A percentile compares a stretch with the other conserved stretches of the same genome.
Evolutionary conservation across 2,113 vertebrate species (phyloP).

Genomic region (Lipotes vexillifer): DNA sequence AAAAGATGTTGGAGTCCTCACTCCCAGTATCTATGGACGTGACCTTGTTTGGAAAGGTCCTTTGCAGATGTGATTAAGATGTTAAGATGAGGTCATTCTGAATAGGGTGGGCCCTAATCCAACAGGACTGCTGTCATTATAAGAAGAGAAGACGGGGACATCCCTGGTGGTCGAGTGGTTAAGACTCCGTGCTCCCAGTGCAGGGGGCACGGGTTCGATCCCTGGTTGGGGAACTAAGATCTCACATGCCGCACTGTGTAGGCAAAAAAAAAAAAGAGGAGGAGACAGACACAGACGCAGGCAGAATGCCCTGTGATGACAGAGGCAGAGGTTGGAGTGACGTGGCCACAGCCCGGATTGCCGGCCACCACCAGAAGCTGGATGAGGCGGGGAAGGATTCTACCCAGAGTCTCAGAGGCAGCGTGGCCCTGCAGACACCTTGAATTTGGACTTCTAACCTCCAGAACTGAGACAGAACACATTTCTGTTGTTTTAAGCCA

Average conservation of each 20-base stretch:
- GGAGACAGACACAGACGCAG: neutral
- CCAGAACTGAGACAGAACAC: fast-evolving
- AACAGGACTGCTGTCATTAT: neutral
- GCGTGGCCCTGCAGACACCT: fast-evolving
- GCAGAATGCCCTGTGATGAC: fast-evolving
- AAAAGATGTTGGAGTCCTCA: neutral
- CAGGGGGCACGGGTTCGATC: too few species aligned
- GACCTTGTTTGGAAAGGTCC: neutral
- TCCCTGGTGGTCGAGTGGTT: too few species aligned
- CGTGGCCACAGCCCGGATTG: fast-evolving
- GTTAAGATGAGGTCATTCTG: neutral
- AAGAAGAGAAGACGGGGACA: neutral
- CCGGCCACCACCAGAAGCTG: neutral
- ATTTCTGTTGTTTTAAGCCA: neutral
- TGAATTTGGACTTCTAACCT: neutral
- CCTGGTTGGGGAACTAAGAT: too few species aligned
- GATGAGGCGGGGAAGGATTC: neutral
- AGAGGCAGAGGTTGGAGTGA: neutral
- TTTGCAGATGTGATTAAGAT: neutral
- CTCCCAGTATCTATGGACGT: fast-evolving
- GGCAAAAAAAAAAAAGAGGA: neutral
- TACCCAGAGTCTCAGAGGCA: neutral
- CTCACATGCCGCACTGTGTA: too few species aligned
- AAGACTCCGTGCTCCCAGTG: too few species aligned
- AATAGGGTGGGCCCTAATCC: neutral